phyloP scores from a whole-genome alignment of 1,140 invertebrate species.

The Hetaerina americana region DNA sequence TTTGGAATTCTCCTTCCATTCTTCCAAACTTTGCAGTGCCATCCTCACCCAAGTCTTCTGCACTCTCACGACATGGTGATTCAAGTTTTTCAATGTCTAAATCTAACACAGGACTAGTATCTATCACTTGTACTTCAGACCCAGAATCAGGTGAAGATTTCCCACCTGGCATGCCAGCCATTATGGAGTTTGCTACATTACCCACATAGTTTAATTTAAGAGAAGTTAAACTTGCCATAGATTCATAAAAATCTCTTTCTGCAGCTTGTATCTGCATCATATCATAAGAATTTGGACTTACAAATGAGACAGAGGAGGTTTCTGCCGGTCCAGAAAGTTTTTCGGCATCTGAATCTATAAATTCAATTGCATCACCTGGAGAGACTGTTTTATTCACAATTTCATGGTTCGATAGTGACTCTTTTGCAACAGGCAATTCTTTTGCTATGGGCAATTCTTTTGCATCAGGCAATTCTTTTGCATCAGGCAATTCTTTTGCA shows the following conservation, averaged over 20 bases:
- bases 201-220: background rate
- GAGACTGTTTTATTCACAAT: too few relatives aligned
- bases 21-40: background rate
- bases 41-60: background rate
- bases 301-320: too few relatives aligned
- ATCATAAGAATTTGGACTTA: background rate
- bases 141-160: background rate
- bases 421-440: too few relatives aligned
- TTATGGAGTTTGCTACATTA: background rate
- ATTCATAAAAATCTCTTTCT: conserved; percentile 3
- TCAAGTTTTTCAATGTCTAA: background rate
- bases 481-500: too few relatives aligned
- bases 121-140: too few relatives aligned
- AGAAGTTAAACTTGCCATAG: background rate
- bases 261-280: background rate
- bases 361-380: too few relatives aligned
- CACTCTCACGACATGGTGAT: background rate
- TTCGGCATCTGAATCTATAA: too few relatives aligned
- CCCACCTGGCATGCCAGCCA: too few relatives aligned
- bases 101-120: background rate
- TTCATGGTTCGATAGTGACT: too few relatives aligned
- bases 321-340: too few relatives aligned
- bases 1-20: background rate
- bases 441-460: too few relatives aligned
- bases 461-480: too few relatives aligned